phyloP scores from a whole-genome alignment of 2,888 invertebrate species.

The Hydrotaea cyrtoneurina region DNA sequence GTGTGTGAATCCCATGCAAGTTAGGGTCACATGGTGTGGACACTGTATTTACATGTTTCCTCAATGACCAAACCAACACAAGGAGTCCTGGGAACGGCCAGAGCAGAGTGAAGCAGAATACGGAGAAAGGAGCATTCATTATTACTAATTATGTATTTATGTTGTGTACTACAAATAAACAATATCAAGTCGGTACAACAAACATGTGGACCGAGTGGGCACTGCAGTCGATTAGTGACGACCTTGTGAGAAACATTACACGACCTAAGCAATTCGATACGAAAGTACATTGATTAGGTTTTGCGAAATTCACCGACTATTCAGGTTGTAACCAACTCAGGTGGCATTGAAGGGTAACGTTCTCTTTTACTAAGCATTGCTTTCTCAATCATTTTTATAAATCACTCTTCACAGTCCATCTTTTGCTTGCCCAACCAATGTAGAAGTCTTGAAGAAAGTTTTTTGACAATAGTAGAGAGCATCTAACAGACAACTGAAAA shows the following conservation, averaged over 20 bases:
- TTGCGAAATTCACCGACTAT: too few species aligned
- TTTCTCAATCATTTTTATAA: too few species aligned
- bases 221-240: not conserved
- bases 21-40: too few species aligned
- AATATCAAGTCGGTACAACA: conserved; percentile 18
- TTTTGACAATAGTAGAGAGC: too few species aligned
- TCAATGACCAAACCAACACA: not conserved
- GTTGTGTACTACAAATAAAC: conserved; percentile 52
- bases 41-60: not conserved
- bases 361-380: too few species aligned
- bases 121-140: conserved; percentile 34
- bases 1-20: not conserved
- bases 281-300: not conserved
- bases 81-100: not conserved
- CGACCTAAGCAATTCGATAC: not conserved
- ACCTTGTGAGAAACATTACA: not conserved
- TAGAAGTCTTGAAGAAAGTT: too few species aligned
- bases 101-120: not conserved
- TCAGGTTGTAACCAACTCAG: too few species aligned
- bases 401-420: too few species aligned
- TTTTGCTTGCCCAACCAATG: too few species aligned
- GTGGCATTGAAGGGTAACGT: too few species aligned
- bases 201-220: not conserved
- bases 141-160: conserved; percentile 64
- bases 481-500: too few species aligned